Evolutionary conservation across 2,888 invertebrate genomes (phyloP).

Genomic region (Nasonia oneida): DNA sequence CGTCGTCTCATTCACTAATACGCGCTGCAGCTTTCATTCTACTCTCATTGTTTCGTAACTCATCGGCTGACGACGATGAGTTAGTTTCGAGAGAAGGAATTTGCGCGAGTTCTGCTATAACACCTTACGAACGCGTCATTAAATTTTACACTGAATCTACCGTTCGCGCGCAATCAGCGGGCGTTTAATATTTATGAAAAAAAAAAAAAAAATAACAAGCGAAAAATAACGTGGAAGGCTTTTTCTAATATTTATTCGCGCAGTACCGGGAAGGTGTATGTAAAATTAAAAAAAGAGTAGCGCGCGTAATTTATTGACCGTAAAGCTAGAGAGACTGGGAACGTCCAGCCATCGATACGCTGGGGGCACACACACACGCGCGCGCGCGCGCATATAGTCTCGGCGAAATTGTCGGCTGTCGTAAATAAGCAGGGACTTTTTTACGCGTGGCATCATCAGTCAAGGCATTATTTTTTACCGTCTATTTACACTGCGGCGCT

Average conservation of each 20-base stretch:
- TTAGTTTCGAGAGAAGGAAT: background rate
- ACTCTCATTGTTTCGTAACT: background rate
- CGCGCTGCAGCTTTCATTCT: background rate
- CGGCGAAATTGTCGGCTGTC: background rate
- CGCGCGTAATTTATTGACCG: constrained; percentile 6
- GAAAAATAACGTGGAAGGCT: background rate
- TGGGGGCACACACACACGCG: background rate
- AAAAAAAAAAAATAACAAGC: background rate
- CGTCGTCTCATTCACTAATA: background rate
- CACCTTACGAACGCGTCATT: background rate
- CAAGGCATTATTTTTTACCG: constrained; percentile 3
- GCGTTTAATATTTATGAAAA: constrained; percentile 24
- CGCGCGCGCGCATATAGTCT: too few relatives aligned
- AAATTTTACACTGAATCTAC: background rate
- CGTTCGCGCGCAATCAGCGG: background rate
- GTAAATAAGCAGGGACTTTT: background rate
- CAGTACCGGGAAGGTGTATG: background rate
- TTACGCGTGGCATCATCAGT: background rate
- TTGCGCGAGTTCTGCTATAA: background rate
- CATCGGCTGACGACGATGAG: background rate
- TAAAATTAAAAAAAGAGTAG: background rate
- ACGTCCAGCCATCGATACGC: constrained; percentile 18
- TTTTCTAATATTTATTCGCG: constrained; percentile 3
- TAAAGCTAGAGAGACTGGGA: background rate
- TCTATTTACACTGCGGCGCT: background rate